Base-by-base conservation (phyloP, 2,797 vertebrate species). In the Cyprinella venusta region DNA sequence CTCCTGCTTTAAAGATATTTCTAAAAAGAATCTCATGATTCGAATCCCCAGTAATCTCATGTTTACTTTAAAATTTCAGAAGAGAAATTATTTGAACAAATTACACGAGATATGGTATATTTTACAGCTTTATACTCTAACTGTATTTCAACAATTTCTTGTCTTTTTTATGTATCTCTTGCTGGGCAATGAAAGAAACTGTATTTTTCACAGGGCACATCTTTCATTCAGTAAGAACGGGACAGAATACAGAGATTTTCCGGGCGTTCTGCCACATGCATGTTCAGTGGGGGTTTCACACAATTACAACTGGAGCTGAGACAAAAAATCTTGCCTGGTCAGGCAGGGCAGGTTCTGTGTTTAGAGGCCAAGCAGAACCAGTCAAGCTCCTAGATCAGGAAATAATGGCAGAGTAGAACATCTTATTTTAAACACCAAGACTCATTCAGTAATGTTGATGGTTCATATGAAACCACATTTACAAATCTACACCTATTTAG, bases 351-450 rank as follows among this genome's bases (percentile, higher is more conserved):
- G 76, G 59, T 64, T 77, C 59, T 48, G 40, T 76, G 54, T 30
- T 64, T 24, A 64, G 24, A 64, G 10, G 76, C 59, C 56, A 64
- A 77, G 75, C 16, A 38, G 42, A 79, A 52, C 64, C 86, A 80
- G 76, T 78, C 67, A 59, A 80, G 76, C 67, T 82, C 56, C 69
- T 79, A 82, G 82, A 79, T 86, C 81, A 86, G 54, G 68, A 76
- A 78, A 88, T 74, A 86, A 88, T 83, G 45, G 30, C 70, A 18
- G 38, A 21, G 70, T 80, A 64, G 82, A 71, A 87, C 33, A 24
- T 76, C 52, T 76, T 3, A 40, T 24, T 76, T 52, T 75, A 64
- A 82, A 91, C 89, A 90, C 21, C 77, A 84, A 81, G 85, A 86
- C 4, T 6, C 24, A 10, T 48, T 30, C 24, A 70, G 50, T 38